These are phyloP conservation scores for Melieria omissa DNA, from an alignment of 2,888 invertebrate genomes.

Conservation along the genomic window DNA sequence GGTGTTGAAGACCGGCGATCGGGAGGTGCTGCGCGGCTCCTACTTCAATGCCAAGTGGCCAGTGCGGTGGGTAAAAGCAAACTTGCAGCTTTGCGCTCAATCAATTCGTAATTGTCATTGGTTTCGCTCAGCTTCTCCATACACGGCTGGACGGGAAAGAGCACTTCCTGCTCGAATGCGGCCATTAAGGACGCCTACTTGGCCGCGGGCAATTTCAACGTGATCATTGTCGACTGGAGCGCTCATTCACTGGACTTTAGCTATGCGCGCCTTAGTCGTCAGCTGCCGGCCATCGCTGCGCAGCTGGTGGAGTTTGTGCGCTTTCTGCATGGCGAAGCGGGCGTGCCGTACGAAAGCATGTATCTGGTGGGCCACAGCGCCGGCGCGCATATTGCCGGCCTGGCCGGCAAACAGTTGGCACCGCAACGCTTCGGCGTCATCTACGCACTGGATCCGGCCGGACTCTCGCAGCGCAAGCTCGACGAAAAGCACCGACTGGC, in stretches of 20 bases:
- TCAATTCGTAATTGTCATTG: neutral
- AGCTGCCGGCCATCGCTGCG: conserved; percentile 54
- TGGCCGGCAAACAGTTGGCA: conserved; percentile 55
- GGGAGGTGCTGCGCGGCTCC: conserved; percentile 47
- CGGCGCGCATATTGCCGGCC: conserved; percentile 62
- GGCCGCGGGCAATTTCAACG: conserved; percentile 56
- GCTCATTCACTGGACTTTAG: conserved; percentile 53
- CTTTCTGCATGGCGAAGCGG: conserved; percentile 54
- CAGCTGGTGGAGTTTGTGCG: conserved; percentile 55
- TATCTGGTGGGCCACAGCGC: conserved; percentile 66
- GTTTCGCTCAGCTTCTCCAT: conserved; percentile 51
- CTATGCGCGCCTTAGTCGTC: conserved; percentile 56
- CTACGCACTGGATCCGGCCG: conserved; percentile 65
- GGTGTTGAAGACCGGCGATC: conserved; percentile 50
- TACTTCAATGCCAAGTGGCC: conserved; percentile 60
- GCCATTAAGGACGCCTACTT: conserved; percentile 60
- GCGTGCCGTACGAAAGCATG: conserved; percentile 50
- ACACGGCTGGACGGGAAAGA: conserved; percentile 60
- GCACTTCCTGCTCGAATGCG: conserved; percentile 57
- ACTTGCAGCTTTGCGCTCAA: neutral
- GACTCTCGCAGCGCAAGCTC: conserved; percentile 54
- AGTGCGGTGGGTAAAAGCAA: conserved; percentile 49
- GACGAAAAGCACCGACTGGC: conserved; percentile 56
- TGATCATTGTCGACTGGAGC: conserved; percentile 63
- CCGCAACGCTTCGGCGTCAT: conserved; percentile 55